Conservation (phyloP, 2,113 vertebrate species). For the Opisthocomus hoazin region DNA sequence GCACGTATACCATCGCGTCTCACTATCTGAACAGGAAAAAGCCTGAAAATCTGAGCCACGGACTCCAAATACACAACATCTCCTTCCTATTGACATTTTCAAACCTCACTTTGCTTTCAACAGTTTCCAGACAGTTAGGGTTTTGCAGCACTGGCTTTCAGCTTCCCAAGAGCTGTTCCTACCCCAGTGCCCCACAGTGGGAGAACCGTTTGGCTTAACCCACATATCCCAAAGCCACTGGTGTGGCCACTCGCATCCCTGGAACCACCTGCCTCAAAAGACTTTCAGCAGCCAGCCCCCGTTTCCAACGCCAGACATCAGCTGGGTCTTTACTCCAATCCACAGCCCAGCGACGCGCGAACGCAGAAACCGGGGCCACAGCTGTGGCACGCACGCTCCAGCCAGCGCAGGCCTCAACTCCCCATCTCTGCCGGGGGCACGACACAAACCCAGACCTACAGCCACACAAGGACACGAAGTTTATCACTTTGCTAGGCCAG, state of each 20-base stretch:
- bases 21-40: neutral
- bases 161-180: neutral
- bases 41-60: neutral
- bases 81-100: neutral
- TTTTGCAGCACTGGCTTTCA: neutral
- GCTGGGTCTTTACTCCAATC: neutral
- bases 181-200: neutral
- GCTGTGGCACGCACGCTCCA: accelerated
- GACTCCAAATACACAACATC: neutral
- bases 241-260: neutral
- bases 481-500: neutral
- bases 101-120: neutral
- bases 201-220: neutral
- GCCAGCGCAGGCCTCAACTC: neutral
- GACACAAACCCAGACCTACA: neutral
- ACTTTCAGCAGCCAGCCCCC: neutral
- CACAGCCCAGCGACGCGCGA: neutral
- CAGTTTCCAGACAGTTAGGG: neutral
- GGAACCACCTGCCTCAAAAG: neutral
- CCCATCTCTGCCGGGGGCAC: neutral
- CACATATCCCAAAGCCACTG: accelerated
- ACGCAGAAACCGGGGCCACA: neutral
- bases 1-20: neutral
- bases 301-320: neutral
- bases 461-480: accelerated